Conservation (phyloP, 1,140 invertebrate genomes). For the Leptinotarsa defecta region DNA sequence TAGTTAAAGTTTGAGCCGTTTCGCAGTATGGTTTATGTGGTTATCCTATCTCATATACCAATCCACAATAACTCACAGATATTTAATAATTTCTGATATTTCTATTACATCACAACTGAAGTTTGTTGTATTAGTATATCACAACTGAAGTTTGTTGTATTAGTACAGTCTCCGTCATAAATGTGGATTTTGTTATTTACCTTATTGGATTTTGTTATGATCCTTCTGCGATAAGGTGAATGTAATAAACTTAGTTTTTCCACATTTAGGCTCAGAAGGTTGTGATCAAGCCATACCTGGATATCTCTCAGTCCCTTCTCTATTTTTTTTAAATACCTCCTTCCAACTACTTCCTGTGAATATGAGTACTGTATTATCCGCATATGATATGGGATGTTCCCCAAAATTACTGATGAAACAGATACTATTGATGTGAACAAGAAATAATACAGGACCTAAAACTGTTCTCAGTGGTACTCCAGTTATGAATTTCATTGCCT, state of each 20-base stretch:
- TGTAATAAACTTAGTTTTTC: conserved; percentile 9
- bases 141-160: not conserved
- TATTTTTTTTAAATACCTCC: not conserved
- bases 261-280: conserved; percentile 1
- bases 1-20: not conserved
- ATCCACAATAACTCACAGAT: conserved; percentile 13
- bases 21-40: not conserved
- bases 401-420: too few species aligned
- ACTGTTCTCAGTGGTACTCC: conserved; percentile 1
- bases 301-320: not conserved
- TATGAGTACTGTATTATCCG: not conserved
- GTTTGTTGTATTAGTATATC: not conserved
- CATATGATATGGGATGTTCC: too few species aligned
- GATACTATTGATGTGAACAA: not conserved
- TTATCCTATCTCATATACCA: conserved; percentile 1
- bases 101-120: not conserved
- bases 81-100: not conserved
- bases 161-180: not conserved
- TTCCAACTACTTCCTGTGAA: not conserved
- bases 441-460: not conserved
- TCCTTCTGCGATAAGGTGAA: not conserved
- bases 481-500: too few species aligned
- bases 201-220: not conserved
- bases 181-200: not conserved
- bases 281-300: not conserved